Evolutionary conservation across 2,888 invertebrate species (phyloP).

Genomic region (Trichacis sp.): DNA sequence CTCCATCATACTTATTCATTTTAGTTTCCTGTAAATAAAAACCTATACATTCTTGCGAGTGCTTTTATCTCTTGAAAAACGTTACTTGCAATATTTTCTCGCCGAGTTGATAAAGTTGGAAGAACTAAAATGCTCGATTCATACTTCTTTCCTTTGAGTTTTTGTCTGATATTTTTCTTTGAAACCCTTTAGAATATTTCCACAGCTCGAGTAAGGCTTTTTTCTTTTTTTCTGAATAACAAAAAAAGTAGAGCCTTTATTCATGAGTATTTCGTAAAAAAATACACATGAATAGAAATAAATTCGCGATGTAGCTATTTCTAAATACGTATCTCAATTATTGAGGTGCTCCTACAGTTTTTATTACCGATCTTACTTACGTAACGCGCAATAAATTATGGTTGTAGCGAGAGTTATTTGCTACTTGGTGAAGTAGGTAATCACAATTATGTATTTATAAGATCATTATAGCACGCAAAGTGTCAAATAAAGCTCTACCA

Average conservation of each 20-base stretch:
- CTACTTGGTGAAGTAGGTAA: slow-evolving; percentile 18
- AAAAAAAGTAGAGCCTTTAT: too few relatives aligned
- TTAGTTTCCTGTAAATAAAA: neutral
- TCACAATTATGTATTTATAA: slow-evolving; percentile 26
- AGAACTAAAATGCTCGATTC: too few relatives aligned
- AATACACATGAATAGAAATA: too few relatives aligned
- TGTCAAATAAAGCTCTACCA: neutral
- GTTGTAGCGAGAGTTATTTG: slow-evolving; percentile 17
- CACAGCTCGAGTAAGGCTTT: too few relatives aligned
- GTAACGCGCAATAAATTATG: slow-evolving; percentile 9
- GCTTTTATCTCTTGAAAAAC: neutral
- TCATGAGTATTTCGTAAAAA: too few relatives aligned
- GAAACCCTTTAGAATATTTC: too few relatives aligned
- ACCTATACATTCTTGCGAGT: neutral
- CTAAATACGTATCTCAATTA: too few relatives aligned
- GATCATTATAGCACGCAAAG: slow-evolving; percentile 27
- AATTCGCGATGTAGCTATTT: too few relatives aligned
- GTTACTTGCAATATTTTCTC: neutral
- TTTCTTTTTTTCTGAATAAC: too few relatives aligned
- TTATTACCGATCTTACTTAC: neutral
- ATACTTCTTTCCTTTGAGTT: neutral
- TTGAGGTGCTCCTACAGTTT: too few relatives aligned
- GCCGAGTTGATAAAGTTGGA: neutral
- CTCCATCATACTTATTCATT: neutral
- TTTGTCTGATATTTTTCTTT: too few relatives aligned